Base-by-base conservation (phyloP, 1,140 invertebrate species). In the Ceratitis capitata region DNA sequence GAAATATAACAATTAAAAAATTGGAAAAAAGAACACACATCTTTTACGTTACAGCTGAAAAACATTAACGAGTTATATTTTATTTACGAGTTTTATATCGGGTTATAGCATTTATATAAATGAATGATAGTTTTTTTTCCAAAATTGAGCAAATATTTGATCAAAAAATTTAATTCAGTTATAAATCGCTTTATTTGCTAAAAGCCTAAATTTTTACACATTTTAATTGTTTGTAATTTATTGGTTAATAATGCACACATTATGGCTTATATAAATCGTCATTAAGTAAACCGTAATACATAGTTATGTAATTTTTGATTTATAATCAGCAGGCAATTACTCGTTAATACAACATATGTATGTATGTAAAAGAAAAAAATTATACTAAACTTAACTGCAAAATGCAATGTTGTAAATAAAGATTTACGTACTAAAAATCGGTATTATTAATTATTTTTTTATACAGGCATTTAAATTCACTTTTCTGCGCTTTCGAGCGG, bases 401-500 rank as follows among this genome's bases (percentile, higher is more conserved):
- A 42, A 35, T 78, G 45, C 39, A 45, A 45, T 45, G n/a, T 29
- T 78, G 35, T 78, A 78, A 78, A 78, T 78, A 74, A 78, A 35
- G 42, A 39, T 74, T 85, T 74, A 49, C 45, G 19, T 49, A 85
- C 45, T 35, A 85, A 51, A 45, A 9, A 39, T 6, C n/a, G n/a
- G n/a, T n/a, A n/a, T n/a, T n/a, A n/a, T 19, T 39, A 84, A 47
- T 47, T 32, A 16, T 51, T 16, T 23, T 61, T 23, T 16, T 16
- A 58, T 26, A n/a, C 32, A 35, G 23, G 32, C 16, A 51, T n/a
- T 53, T 39, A 29, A 35, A 14, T 29, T 23, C n/a, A n/a, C n/a
- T n/a, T 14, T 56, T 35, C 32, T 35, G 19, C 83, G 9, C 5
- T 84, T 88, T 88, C 58, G 26, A n/a, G 49, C 56, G 1, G 53